Conservation (phyloP, 2,113 vertebrate genomes). For the Macquaria ambigua region DNA sequence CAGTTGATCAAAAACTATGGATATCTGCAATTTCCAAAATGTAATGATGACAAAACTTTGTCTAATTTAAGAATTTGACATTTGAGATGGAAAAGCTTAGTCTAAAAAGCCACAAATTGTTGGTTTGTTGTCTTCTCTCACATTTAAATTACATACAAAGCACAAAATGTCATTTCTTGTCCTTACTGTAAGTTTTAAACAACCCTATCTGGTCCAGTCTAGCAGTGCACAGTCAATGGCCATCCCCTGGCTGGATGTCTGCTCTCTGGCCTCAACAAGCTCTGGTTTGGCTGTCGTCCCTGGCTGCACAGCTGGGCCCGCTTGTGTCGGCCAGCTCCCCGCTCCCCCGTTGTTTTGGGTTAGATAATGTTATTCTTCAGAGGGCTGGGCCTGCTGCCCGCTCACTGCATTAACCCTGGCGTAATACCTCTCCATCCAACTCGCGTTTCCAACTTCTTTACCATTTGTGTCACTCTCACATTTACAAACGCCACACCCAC, state of each 20-base stretch:
- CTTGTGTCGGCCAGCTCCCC: slow-evolving; percentile 70
- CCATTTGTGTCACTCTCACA: slow-evolving; percentile 21
- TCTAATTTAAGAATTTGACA: neutral
- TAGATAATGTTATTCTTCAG: slow-evolving; percentile 84
- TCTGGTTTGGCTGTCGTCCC: slow-evolving; percentile 68
- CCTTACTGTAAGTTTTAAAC: neutral
- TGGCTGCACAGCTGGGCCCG: slow-evolving; percentile 73
- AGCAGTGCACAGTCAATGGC: neutral
- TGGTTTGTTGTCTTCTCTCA: neutral
- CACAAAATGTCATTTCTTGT: neutral
- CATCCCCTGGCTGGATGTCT: slow-evolving; percentile 20
- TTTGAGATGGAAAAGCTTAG: neutral
- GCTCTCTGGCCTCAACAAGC: slow-evolving; percentile 45
- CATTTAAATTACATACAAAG: neutral
- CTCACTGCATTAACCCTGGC: slow-evolving; percentile 65
- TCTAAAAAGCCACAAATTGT: neutral
- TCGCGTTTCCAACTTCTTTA: slow-evolving; percentile 14
- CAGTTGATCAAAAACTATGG: neutral
- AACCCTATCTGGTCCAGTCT: neutral
- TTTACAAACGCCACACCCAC: slow-evolving; percentile 15
- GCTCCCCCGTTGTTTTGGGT: slow-evolving; percentile 75
- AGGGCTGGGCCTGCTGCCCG: slow-evolving; percentile 71
- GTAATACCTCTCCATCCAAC: slow-evolving; percentile 55
- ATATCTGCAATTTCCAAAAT: neutral
- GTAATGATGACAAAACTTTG: neutral